Conservation (phyloP, 2,888 invertebrate species). For the Drosophila macrospina region DNA sequence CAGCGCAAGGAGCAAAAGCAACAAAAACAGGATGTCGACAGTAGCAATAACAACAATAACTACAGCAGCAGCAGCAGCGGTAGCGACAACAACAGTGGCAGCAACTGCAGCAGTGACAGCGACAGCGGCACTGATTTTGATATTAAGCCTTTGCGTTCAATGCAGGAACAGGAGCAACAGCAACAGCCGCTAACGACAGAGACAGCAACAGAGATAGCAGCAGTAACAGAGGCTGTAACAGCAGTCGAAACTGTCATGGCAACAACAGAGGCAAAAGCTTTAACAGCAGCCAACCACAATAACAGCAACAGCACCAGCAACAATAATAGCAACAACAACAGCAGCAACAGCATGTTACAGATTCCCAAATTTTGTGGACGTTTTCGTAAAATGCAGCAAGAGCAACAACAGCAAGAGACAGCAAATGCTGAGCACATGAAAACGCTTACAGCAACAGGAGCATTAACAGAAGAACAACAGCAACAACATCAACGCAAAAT, state of each 20-base stretch:
- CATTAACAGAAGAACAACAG: constrained; percentile 39
- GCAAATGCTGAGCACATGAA: constrained; percentile 26
- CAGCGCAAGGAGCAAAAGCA: constrained; percentile 24
- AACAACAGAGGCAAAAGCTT: constrained; percentile 20
- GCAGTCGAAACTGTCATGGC: neutral
- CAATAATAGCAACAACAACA: constrained; percentile 25
- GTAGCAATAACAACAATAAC: constrained; percentile 20
- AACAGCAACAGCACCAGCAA: constrained; percentile 38
- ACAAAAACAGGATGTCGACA: constrained; percentile 31
- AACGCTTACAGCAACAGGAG: constrained; percentile 26
- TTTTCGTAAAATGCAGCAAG: constrained; percentile 16
- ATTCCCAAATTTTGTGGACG: constrained; percentile 70
- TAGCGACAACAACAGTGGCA: constrained; percentile 4
- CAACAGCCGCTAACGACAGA: constrained; percentile 11
- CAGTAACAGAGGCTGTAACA: constrained; percentile 13
- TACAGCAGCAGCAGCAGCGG: constrained; percentile 40
- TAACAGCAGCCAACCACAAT: constrained; percentile 26
- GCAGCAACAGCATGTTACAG: constrained; percentile 49
- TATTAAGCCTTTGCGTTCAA: constrained; percentile 20
- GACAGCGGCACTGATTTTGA: constrained; percentile 56
- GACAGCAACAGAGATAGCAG: neutral
- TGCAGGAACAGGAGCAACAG: constrained; percentile 15
- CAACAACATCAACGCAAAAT: constrained; percentile 68
- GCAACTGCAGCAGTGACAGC: constrained; percentile 30
- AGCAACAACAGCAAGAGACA: constrained; percentile 48